A percentile compares a stretch with the other conserved stretches of the same genome.
Evolutionary conservation across 1,140 invertebrate species (phyloP).

Genomic region (Euura saliciscinereae): DNA sequence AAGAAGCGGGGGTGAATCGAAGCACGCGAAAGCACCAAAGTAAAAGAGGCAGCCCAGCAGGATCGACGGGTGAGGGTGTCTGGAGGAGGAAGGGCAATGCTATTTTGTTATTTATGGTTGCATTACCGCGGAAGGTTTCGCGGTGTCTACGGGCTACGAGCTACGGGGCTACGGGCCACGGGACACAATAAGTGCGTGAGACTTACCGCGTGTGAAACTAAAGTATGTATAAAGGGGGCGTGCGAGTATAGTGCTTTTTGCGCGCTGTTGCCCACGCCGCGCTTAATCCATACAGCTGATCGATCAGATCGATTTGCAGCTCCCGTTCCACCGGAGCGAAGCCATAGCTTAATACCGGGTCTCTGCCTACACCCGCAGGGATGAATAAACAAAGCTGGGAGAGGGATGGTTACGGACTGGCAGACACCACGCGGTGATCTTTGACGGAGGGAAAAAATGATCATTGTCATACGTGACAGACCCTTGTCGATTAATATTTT

Average conservation of each 20-base stretch:
- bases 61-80: slow-evolving; percentile 12
- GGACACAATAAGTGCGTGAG: slow-evolving; percentile 35
- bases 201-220: slow-evolving; percentile 33
- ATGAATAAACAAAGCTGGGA: background rate
- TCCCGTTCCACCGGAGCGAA: background rate
- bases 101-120: slow-evolving; percentile 41
- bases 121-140: slow-evolving; percentile 29
- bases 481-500: background rate
- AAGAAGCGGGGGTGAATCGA: slow-evolving; percentile 6
- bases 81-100: slow-evolving; percentile 11
- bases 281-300: background rate
- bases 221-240: slow-evolving; percentile 36
- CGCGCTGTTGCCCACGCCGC: background rate
- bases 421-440: background rate
- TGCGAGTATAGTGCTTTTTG: slow-evolving; percentile 2
- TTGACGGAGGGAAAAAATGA: background rate
- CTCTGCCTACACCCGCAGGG: too few relatives aligned
- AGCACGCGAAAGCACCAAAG: slow-evolving; percentile 1
- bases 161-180: slow-evolving; percentile 24
- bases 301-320: background rate
- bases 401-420: too few relatives aligned
- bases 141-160: background rate
- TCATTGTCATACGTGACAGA: too few relatives aligned
- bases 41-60: background rate
- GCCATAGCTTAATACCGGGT: too few relatives aligned